Evolutionary conservation across 2,113 vertebrate genomes (phyloP).

Genomic region (Stegostoma tigrinum): DNA sequence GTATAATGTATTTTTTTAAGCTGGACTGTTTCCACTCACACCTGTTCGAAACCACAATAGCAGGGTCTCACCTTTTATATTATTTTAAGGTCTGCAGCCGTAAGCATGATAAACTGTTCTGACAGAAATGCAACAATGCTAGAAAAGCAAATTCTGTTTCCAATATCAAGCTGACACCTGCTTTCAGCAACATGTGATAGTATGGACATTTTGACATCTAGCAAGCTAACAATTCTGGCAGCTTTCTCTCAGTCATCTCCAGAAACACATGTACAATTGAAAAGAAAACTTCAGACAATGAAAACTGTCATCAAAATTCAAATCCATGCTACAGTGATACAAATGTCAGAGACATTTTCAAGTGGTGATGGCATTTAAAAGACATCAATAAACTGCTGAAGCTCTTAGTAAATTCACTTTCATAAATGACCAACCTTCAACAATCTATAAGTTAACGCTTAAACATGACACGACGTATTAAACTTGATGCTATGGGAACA

Average conservation of each 20-base stretch:
- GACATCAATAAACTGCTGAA: not conserved
- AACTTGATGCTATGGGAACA: not conserved
- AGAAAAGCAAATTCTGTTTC: not conserved
- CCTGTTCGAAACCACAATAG: not conserved
- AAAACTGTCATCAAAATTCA: not conserved
- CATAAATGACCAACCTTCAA: not conserved
- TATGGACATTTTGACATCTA: not conserved
- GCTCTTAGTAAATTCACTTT: not conserved
- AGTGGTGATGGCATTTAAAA: not conserved
- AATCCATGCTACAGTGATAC: not conserved
- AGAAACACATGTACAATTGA: not conserved
- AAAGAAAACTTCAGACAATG: not conserved
- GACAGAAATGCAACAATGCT: not conserved
- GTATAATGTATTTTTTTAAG: not conserved
- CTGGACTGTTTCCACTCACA: not conserved
- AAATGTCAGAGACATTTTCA: not conserved
- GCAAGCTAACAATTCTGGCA: not conserved
- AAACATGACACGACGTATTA: not conserved
- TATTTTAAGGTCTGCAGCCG: not conserved
- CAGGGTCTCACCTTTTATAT: not conserved
- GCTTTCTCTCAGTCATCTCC: not conserved
- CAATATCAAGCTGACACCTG: not conserved
- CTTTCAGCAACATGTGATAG: not conserved
- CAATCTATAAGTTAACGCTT: not conserved
- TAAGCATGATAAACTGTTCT: not conserved